Conservation (phyloP, 2,888 invertebrate genomes). For the Nyleta sp. region DNA sequence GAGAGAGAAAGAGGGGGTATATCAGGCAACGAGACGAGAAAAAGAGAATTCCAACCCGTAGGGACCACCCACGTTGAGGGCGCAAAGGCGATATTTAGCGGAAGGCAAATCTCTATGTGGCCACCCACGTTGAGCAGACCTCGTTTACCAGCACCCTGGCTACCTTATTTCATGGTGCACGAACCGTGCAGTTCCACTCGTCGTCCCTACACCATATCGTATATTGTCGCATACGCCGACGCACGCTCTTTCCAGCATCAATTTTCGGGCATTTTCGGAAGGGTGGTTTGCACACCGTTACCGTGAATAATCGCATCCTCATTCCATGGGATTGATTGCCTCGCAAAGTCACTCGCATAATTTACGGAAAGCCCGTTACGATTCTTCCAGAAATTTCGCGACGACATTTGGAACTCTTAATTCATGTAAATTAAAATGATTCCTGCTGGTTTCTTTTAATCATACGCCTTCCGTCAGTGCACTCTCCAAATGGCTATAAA, state of each 20-base stretch:
- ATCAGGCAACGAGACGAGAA: slow-evolving; percentile 66
- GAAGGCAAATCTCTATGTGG: slow-evolving; percentile 80
- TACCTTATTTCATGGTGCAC: slow-evolving; percentile 76
- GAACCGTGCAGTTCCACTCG: slow-evolving; percentile 54
- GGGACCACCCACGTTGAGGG: slow-evolving; percentile 81
- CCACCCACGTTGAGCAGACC: slow-evolving; percentile 79
- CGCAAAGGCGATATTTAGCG: slow-evolving; percentile 82
- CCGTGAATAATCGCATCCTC: no score
- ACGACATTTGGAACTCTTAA: slow-evolving; percentile 33
- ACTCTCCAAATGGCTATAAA: slow-evolving; percentile 36
- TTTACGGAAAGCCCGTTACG: no score
- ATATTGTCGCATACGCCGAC: slow-evolving; percentile 37
- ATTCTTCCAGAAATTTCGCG: slow-evolving; percentile 22
- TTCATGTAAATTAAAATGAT: slow-evolving; percentile 55
- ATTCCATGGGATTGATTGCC: not conserved
- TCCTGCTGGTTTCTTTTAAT: slow-evolving; percentile 53
- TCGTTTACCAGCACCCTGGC: slow-evolving; percentile 72
- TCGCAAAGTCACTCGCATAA: no score
- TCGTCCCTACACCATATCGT: slow-evolving; percentile 41
- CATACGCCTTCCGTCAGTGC: slow-evolving; percentile 34
- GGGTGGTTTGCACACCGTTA: no score
- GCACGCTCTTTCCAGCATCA: slow-evolving; percentile 17
- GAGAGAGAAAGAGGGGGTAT: slow-evolving; percentile 63
- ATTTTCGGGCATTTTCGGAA: slow-evolving; percentile 33
- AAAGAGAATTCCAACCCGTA: slow-evolving; percentile 62